Conservation (phyloP, 2,888 invertebrate species). For the Ormyrus pomaceus region DNA sequence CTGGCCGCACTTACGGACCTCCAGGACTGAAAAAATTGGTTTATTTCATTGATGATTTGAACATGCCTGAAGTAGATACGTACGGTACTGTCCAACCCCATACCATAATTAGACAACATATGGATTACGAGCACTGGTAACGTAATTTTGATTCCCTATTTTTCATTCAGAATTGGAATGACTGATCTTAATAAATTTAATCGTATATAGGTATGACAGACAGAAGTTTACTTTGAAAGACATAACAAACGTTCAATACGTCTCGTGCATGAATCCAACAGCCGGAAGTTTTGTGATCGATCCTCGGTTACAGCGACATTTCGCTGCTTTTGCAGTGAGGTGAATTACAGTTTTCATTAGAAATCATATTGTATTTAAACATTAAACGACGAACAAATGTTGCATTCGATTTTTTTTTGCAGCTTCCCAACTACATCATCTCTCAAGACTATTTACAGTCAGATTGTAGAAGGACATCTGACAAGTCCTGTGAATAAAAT, state of each 20-base stretch:
- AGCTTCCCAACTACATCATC: conserved; percentile 92
- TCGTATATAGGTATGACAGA: conserved; percentile 86
- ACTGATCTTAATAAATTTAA: too few relatives aligned
- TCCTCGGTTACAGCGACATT: conserved; percentile 91
- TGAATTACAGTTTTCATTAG: conserved; percentile 67
- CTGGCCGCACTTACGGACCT: conserved; percentile 94
- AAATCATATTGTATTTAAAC: neutral
- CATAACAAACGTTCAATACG: conserved; percentile 94
- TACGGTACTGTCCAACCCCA: conserved; percentile 98
- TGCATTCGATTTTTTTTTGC: conserved; percentile 20
- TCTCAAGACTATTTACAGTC: conserved; percentile 88
- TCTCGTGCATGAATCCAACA: conserved; percentile 97
- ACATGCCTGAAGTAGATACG: conserved; percentile 97
- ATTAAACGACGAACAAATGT: neutral
- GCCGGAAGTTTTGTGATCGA: conserved; percentile 97
- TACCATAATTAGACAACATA: conserved; percentile 92
- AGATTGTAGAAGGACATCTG: conserved; percentile 88
- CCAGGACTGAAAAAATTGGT: conserved; percentile 94
- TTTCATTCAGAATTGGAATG: neutral
- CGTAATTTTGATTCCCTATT: neutral
- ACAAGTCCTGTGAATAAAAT: conserved; percentile 83
- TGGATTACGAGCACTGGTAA: conserved; percentile 96
- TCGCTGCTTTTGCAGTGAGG: conserved; percentile 91
- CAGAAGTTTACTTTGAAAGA: conserved; percentile 91
- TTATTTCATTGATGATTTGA: conserved; percentile 97